phyloP scores from a whole-genome alignment of 2,888 invertebrate species.

The Willowsia nigromaculata region DNA sequence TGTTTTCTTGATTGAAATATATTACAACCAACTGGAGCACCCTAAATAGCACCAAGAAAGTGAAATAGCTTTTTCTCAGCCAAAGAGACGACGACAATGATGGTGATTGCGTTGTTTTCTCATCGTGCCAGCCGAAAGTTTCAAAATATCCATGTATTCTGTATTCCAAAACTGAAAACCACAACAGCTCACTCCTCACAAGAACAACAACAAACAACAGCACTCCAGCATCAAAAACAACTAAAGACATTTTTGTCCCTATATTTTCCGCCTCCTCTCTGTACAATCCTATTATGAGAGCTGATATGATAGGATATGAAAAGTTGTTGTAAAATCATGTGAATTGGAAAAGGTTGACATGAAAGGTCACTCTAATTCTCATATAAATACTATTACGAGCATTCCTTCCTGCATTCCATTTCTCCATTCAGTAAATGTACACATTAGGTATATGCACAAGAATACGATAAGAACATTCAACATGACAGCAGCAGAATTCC shows the following conservation, averaged over 20 bases:
- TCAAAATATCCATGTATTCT: background rate
- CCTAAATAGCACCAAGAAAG: too few species aligned
- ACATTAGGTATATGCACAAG: background rate
- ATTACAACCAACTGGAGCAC: background rate
- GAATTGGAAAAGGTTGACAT: conserved; percentile 52
- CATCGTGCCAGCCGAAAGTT: background rate
- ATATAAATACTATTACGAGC: background rate
- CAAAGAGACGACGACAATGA: background rate
- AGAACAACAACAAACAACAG: too few species aligned
- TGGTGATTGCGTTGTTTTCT: background rate
- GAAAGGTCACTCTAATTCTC: conserved; percentile 35
- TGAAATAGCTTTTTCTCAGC: background rate
- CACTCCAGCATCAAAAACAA: background rate
- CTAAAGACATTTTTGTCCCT: background rate
- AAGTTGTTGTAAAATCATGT: conserved; percentile 7
- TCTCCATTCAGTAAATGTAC: background rate
- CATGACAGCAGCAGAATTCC: conserved; percentile 11
- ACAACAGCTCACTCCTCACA: background rate
- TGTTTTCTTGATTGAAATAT: background rate
- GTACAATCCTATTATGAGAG: background rate
- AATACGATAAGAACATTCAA: background rate
- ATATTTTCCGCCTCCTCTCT: background rate
- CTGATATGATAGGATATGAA: background rate
- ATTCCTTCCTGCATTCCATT: background rate
- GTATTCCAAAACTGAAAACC: background rate